Base-by-base conservation (phyloP, 2,888 invertebrate species). In the Eilema caniola region DNA sequence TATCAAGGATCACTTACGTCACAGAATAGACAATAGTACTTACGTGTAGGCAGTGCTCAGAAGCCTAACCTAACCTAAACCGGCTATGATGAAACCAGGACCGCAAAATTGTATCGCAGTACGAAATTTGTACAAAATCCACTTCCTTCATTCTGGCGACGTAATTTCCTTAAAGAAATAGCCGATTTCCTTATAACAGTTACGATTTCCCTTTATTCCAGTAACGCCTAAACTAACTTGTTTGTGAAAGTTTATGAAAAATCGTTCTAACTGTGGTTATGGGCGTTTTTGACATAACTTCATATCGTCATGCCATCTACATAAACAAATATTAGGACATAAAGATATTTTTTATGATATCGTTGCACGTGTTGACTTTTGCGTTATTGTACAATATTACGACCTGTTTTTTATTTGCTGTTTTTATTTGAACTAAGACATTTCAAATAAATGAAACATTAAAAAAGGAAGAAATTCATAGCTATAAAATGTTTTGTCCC, bases 381-480 rank as follows among this genome's bases (percentile, higher is more conserved):
- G n/a, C n/a, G 53, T 53, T 53, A 53, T 53, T n/a, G 53, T 53
- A 7, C 53, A 53, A n/a, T 20, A 62, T 41, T 25, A 62, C 41
- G 41, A 62, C 25, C 41, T 20, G 4, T 23, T 16, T 24, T 23
- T 14, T 25, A 25, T 62, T 62, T 4, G 41, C 24, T 20, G 62
- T 41, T 62, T 31, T 25, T 41, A 62, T 62, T 41, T 62, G 25
- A 41, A 24, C 20, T 24, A 5, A 28, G 14, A 41, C 47, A 11
- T 53, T 53, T 53, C 53, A n/a, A 53, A 53, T 53, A n/a, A n/a
- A 53, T n/a, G 53, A n/a, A 47, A 1, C 10, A 53, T 53, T 53
- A 53, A 60, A 61, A n/a, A 71, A 16, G 67, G 66, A 33, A 25
- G 60, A 25, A 67, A 73, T 78, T 72, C 74, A 73, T 68, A 72